Percentiles rank a stretch among this genome's conserved stretches.
These are phyloP conservation scores for Zaprionus ornatus DNA, from an alignment of 1,140 invertebrate species.

Conservation along the genomic window DNA sequence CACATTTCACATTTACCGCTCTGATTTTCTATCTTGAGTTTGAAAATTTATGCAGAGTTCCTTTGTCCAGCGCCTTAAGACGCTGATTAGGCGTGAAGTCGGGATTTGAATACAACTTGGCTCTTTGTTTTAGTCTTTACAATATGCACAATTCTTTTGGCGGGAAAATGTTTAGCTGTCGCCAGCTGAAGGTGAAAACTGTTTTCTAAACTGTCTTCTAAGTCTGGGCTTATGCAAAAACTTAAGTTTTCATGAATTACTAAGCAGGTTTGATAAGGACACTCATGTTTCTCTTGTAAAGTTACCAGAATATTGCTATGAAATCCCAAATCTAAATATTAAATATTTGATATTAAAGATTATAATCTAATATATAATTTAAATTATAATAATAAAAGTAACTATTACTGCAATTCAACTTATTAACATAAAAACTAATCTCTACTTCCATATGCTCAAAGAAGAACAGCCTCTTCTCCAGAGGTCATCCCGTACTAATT, in stretches of 20 bases:
- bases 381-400: too few species aligned
- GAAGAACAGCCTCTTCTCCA: background rate
- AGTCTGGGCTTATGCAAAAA: background rate
- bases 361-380: too few species aligned
- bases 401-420: too few species aligned
- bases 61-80: conserved; percentile 63
- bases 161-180: conserved; percentile 44
- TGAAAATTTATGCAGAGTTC: conserved; percentile 61
- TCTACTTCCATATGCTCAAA: background rate
- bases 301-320: too few species aligned
- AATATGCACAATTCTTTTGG: conserved; percentile 49
- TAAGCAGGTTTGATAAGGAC: too few species aligned
- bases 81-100: conserved; percentile 78
- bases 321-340: too few species aligned
- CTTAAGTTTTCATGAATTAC: background rate
- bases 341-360: too few species aligned
- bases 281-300: too few species aligned
- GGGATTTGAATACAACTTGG: conserved; percentile 67
- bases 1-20: conserved; percentile 45
- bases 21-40: conserved; percentile 49
- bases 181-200: conserved; percentile 9
- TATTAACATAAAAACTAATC: background rate
- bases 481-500: conserved; percentile 63
- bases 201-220: background rate
- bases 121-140: conserved; percentile 24